These are phyloP conservation scores for Corythaixoides concolor DNA, from an alignment of 2,113 vertebrate species.

Conservation along the genomic window DNA sequence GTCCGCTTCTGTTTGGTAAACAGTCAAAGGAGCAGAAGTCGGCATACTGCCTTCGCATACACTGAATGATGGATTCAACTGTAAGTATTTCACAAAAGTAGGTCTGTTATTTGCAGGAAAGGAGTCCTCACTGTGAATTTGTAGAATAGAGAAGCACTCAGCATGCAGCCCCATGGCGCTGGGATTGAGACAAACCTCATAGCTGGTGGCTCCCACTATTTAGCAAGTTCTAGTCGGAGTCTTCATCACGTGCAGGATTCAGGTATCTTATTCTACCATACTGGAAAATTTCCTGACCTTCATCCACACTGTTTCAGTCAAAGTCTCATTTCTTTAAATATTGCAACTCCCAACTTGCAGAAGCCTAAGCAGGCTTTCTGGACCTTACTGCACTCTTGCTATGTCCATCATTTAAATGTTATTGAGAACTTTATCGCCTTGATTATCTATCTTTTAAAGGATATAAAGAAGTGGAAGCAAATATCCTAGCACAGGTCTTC, in stretches of 20 bases:
- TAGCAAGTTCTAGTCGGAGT: background rate
- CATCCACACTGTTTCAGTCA: background rate
- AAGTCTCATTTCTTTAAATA: background rate
- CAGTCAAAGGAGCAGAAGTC: background rate
- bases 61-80: background rate
- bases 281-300: background rate
- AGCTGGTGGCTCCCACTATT: background rate
- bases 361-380: background rate
- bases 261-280: background rate
- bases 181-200: background rate
- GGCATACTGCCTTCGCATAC: background rate
- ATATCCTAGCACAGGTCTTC: background rate
- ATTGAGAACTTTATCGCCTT: background rate
- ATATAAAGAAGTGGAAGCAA: background rate
- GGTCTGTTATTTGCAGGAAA: background rate
- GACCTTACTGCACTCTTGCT: background rate
- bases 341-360: background rate
- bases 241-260: background rate
- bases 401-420: background rate
- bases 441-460: background rate
- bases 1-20: background rate
- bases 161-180: fast-evolving
- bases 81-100: background rate
- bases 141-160: background rate
- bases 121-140: background rate